These are phyloP conservation scores for Lophotis ruficrista DNA, from an alignment of 2,113 vertebrate genomes.

Conservation along the genomic window DNA sequence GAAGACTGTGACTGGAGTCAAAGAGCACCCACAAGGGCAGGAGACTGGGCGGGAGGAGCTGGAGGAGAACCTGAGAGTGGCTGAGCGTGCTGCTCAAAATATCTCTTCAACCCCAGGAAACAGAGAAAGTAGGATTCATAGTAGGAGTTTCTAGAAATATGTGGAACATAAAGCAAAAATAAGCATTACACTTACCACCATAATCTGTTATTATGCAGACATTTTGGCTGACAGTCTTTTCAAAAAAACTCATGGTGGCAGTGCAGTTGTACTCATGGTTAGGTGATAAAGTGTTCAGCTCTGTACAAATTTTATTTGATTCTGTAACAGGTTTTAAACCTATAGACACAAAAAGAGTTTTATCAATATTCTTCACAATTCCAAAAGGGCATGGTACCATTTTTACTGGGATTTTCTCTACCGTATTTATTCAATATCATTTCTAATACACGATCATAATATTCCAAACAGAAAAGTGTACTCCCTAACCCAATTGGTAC, in stretches of 20 bases:
- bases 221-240: rapidly evolving
- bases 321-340: rapidly evolving
- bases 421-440: not conserved
- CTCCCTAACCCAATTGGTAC: not conserved
- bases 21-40: not conserved
- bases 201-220: not conserved
- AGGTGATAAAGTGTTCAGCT: rapidly evolving
- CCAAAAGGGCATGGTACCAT: not conserved
- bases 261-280: rapidly evolving
- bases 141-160: not conserved
- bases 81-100: not conserved
- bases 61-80: not conserved
- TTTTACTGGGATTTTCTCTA: not conserved
- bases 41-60: not conserved
- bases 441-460: not conserved
- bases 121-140: not conserved
- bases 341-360: not conserved
- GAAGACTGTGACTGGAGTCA: not conserved
- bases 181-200: constrained; percentile 73
- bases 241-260: rapidly evolving
- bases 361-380: not conserved
- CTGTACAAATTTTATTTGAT: rapidly evolving
- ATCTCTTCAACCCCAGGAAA: not conserved
- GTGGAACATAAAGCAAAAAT: not conserved
- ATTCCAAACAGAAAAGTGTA: not conserved